These are phyloP conservation scores for Brachionus koreanus DNA, from an alignment of 1,140 invertebrate genomes.

Conservation along the genomic window DNA sequence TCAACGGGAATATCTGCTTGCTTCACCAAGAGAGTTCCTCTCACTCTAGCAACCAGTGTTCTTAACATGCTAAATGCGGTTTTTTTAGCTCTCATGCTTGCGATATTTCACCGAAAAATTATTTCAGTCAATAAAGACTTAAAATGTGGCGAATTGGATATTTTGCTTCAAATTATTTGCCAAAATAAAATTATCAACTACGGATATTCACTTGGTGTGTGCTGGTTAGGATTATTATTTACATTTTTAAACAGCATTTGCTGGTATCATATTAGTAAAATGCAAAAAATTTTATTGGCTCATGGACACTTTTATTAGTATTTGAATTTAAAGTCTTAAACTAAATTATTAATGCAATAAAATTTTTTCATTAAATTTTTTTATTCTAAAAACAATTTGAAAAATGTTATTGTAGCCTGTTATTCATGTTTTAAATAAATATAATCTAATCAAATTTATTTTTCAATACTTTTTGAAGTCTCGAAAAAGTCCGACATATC, in stretches of 20 bases:
- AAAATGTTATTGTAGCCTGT: too few relatives aligned
- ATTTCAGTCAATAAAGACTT: background rate
- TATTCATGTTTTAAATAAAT: too few relatives aligned
- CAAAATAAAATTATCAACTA: background rate
- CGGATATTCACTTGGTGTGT: constrained; percentile 2
- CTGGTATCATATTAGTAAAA: constrained; percentile 43
- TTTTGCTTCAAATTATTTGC: background rate
- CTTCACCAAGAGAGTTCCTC: constrained; percentile 31
- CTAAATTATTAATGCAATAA: background rate
- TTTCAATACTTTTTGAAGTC: too few relatives aligned
- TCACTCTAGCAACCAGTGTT: constrained; percentile 23
- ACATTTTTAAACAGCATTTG: background rate
- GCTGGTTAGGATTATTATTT: constrained; percentile 14
- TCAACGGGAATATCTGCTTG: background rate
- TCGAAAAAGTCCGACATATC: too few relatives aligned
- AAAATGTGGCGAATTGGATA: background rate
- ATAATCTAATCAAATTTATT: too few relatives aligned
- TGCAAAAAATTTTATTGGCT: constrained; percentile 34
- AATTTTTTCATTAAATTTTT: background rate
- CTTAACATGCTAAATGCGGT: constrained; percentile 9
- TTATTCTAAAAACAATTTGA: background rate
- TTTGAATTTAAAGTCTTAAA: too few relatives aligned
- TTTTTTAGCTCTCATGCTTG: constrained; percentile 21
- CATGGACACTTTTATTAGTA: constrained; percentile 19
- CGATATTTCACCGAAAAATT: constrained; percentile 38